These are phyloP conservation scores for Columba livia DNA, from an alignment of 2,113 vertebrate species.

Conservation along the genomic window DNA sequence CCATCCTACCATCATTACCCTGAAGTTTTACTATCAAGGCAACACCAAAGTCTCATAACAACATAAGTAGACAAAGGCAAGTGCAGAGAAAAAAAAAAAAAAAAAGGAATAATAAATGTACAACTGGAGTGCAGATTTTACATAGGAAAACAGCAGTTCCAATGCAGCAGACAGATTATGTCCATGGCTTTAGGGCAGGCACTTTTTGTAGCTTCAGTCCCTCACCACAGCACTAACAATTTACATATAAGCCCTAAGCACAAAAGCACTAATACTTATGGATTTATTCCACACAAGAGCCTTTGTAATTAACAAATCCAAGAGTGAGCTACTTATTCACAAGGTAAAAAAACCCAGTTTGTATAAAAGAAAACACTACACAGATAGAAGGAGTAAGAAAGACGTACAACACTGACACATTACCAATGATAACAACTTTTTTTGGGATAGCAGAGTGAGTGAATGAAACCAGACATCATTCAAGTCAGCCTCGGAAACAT, in stretches of 20 bases:
- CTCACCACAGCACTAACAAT: neutral
- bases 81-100: neutral
- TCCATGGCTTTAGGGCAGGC: neutral
- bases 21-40: neutral
- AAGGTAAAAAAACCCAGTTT: neutral
- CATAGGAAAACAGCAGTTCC: neutral
- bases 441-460: rapidly evolving
- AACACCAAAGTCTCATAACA: neutral
- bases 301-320: neutral
- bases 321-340: neutral
- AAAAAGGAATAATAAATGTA: neutral
- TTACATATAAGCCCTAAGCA: neutral
- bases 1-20: neutral
- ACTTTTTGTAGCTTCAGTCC: neutral
- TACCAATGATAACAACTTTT: neutral
- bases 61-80: rapidly evolving
- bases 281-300: neutral
- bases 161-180: neutral
- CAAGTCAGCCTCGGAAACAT: neutral
- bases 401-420: neutral
- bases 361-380: neutral
- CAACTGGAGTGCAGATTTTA: neutral
- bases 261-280: neutral
- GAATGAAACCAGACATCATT: neutral
- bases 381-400: neutral